Percentiles rank a stretch among this genome's conserved stretches.
Conservation (phyloP, 1,140 invertebrate species). For the Pachypsylla venusta region DNA sequence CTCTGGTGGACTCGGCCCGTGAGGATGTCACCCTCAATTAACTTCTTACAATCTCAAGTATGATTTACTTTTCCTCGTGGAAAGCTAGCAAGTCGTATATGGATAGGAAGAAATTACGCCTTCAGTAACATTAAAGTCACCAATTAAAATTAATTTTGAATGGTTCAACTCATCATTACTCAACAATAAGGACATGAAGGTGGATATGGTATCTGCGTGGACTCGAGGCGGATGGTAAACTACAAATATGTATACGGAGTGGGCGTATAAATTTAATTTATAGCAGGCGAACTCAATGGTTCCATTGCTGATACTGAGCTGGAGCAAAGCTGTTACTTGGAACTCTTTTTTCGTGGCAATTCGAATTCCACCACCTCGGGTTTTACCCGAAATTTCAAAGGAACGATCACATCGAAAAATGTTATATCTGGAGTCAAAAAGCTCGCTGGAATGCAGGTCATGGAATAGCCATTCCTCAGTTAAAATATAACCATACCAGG, state of each 20-base stretch:
- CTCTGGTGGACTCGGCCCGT: no score
- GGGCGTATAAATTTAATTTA: no score
- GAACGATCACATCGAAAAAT: slow-evolving; percentile 5
- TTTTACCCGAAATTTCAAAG: background rate
- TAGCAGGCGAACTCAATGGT: no score
- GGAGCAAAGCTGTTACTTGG: no score
- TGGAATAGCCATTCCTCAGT: slow-evolving; percentile 5
- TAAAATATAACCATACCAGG: no score
- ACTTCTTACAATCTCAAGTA: no score
- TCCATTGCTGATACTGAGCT: no score
- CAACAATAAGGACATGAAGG: background rate
- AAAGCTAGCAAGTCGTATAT: no score
- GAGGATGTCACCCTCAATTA: no score
- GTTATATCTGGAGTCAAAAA: background rate
- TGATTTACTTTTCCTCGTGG: no score
- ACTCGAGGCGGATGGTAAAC: background rate
- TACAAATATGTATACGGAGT: background rate
- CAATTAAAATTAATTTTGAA: background rate
- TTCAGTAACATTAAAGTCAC: background rate
- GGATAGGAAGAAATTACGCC: no score
- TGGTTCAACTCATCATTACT: background rate
- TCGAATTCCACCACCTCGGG: background rate
- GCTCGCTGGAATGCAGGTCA: background rate
- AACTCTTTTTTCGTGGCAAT: background rate
- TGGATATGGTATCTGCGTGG: background rate